A percentile compares a stretch with the other conserved stretches of the same genome.
phyloP scores from a whole-genome alignment of 2,797 vertebrate genomes.

The Sardinella longiceps region DNA sequence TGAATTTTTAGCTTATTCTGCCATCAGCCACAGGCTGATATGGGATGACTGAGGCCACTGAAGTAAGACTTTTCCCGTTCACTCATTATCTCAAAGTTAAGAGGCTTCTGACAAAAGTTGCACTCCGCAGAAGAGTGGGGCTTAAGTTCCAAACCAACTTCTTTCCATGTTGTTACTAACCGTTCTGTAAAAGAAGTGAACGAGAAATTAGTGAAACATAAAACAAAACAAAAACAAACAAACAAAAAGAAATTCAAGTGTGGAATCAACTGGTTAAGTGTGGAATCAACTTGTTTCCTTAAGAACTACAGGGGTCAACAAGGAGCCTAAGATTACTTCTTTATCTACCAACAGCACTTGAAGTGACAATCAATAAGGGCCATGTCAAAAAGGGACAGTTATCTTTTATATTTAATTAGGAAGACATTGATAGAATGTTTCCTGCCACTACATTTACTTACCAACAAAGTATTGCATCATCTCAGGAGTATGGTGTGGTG shows the following conservation, averaged over 20 bases:
- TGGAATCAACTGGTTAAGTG: too few relatives aligned
- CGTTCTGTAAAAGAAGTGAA: constrained; percentile 75
- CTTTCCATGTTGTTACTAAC: constrained; percentile 86
- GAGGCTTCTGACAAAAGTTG: constrained; percentile 90
- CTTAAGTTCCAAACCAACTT: constrained; percentile 85
- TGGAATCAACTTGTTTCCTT: too few relatives aligned
- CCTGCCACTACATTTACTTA: constrained; percentile 66
- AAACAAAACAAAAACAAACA: neutral
- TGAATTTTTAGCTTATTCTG: constrained; percentile 36
- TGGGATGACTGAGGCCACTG: constrained; percentile 87
- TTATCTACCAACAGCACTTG: too few relatives aligned
- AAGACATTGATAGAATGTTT: too few relatives aligned
- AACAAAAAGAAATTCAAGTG: too few relatives aligned
- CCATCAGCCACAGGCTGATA: constrained; percentile 85
- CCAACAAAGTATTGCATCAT: constrained; percentile 96
- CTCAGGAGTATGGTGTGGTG: constrained; percentile 93
- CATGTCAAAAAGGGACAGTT: too few relatives aligned
- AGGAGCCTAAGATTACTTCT: too few relatives aligned
- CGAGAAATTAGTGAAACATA: constrained; percentile 13
- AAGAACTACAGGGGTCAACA: too few relatives aligned
- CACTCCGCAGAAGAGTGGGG: constrained; percentile 89
- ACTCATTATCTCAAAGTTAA: constrained; percentile 94
- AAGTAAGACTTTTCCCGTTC: constrained; percentile 92
- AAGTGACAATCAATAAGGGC: too few relatives aligned
- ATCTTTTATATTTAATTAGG: too few relatives aligned